Percentiles rank a stretch among this genome's conserved stretches.
phyloP scores from a whole-genome alignment of 2,113 vertebrate genomes.

The Phalacrocorax carbo region DNA sequence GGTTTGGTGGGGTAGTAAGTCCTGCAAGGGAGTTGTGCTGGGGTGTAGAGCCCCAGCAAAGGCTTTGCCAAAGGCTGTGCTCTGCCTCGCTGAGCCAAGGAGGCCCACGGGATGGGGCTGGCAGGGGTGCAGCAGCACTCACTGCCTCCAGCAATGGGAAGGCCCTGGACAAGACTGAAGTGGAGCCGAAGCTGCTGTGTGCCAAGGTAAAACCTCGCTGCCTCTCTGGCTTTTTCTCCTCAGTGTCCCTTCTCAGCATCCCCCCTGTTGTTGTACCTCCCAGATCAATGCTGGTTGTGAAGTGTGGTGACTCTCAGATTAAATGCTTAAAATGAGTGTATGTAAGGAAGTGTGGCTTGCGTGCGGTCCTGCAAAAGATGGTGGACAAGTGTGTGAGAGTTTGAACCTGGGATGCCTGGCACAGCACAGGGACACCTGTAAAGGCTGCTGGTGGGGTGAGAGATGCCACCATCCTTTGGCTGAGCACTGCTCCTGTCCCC shows the following conservation, averaged over 20 bases:
- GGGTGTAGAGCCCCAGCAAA: neutral
- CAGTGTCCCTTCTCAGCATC: neutral
- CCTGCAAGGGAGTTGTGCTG: neutral
- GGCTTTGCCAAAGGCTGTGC: neutral
- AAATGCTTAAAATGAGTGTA: neutral
- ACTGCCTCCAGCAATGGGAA: neutral
- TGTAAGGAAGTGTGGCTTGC: neutral
- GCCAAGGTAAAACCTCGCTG: neutral
- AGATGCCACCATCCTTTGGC: neutral
- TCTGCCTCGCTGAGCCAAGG: rapidly evolving
- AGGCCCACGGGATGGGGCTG: rapidly evolving
- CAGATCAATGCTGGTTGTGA: neutral
- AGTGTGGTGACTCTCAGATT: neutral
- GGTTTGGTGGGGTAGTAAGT: neutral
- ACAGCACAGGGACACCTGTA: neutral
- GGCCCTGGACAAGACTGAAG: neutral
- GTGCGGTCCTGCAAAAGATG: neutral
- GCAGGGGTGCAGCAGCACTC: rapidly evolving
- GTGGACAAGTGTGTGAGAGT: neutral
- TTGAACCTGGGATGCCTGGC: neutral
- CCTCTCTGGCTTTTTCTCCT: neutral
- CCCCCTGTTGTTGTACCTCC: neutral
- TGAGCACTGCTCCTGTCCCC: neutral
- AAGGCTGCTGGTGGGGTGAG: neutral
- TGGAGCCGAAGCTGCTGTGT: neutral